Evolutionary conservation across 2,797 vertebrate genomes (phyloP), one percentile per base, ranked within the genome.

Genomic region (Sylvia borin): DNA sequence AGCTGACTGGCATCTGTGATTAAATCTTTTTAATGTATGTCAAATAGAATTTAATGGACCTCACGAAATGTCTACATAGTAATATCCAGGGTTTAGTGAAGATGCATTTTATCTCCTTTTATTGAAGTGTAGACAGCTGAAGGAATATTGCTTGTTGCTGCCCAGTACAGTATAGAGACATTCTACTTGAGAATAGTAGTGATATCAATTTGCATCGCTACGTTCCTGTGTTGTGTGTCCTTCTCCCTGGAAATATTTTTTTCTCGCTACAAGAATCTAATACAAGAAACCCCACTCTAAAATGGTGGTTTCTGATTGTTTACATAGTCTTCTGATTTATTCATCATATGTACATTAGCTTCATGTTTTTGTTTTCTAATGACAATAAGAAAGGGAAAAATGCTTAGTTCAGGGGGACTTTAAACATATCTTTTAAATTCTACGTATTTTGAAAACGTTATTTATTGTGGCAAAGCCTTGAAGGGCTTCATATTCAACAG

Each of bases 11-110:
- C 97, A 97, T 98, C 97, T 98, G 96, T 98, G 97, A 98, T 98
- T 98, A 98, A 97, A 98, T 98, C 97, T 98, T 97, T 97, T 97
- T 97, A 97, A 97, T 97, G 96, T 97, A 97, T 92, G 95, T 98
- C 98, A 98, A 98, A 98, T 97, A 97, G 97, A 98, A 98, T 98
- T 98, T 98, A 98, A 98, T 97, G 97, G 97, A 97, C 97, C 95
- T 97, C 94, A 93, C 96, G 97, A 97, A 97, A 97, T 96, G 92
- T 97, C 97, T 98, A 94, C 96, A 97, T 94, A 97, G 78, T 95
- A 97, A 96, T 96, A 96, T 91, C 94, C 94, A 92, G 94, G 85
- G 75, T 73, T 95, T 96, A 78, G 77, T 87, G 94, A 85, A 97
- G 90, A 96, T 91, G 82, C 86, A 77, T 73, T 95, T 94, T 93